A percentile compares a stretch with the other conserved stretches of the same genome.
These are phyloP conservation scores for Eulemur albifrons DNA, from an alignment of 2,797 vertebrate species.

Conservation along the genomic window DNA sequence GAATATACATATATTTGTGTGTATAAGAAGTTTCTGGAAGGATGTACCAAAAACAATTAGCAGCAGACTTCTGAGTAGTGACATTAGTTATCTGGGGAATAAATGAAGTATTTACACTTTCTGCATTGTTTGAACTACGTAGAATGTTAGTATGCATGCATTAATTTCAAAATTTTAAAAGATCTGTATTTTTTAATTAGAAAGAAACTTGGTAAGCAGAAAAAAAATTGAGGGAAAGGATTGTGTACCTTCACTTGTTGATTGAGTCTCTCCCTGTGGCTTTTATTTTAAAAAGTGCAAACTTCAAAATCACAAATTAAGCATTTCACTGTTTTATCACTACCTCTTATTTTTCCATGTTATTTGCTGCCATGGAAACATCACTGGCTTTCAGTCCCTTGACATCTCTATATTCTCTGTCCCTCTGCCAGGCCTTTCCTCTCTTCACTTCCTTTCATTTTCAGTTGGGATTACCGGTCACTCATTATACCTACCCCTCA, in stretches of 20 bases:
- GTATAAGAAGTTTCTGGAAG: not conserved
- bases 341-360: not conserved
- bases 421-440: not conserved
- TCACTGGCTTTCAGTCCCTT: not conserved
- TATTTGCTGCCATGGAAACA: not conserved
- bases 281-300: conserved; percentile 1
- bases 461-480: not conserved
- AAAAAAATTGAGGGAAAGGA: not conserved
- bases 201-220: not conserved
- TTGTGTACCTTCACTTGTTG: not conserved
- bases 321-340: not conserved
- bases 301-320: not conserved
- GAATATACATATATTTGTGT: not conserved
- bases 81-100: not conserved
- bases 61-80: not conserved
- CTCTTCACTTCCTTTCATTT: not conserved
- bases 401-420: not conserved
- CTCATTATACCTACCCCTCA: not conserved
- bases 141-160: not conserved
- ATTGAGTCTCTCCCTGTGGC: not conserved
- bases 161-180: not conserved
- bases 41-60: not conserved
- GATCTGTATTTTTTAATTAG: not conserved
- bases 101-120: not conserved
- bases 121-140: not conserved